Base-by-base conservation (phyloP, 2,113 vertebrate species). In the Trichomycterus rosablanca region DNA sequence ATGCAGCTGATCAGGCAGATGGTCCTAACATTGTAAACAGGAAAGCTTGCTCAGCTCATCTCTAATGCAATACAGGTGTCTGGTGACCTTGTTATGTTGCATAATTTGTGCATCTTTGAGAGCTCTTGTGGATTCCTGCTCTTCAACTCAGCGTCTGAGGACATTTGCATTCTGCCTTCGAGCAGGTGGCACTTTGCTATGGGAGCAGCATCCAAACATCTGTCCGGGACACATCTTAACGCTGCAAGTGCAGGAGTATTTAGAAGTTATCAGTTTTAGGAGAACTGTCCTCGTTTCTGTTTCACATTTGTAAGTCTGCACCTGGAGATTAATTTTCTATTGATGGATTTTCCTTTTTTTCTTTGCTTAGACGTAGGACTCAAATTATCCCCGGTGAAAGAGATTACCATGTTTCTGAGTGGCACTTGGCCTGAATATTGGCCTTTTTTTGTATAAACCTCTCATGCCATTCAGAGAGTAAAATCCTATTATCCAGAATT, bases 51-150 rank as follows among this genome's bases (percentile, higher is more conserved):
- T 39, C 54, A 23, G 52, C 67, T 73, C 66, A 79, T 83, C 70
- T 71, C 26, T 40, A 61, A 82, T 81, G 74, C 77, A 68, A 63
- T 28, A 43, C 62, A 62, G 48, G 60, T 40, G 37, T 15, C 55
- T 8, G 28, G 16, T 70, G 79, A 81, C 81, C 79, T 81, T 84
- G 82, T 59, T 10, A 7, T 52, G 8, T 7, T 37, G 26, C 20
- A 39, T 20, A n/a, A 24, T 3, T 12, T 43, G 20, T 62, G 50
- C 20, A 34, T 46, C 40, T 26, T 9, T 30, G 24, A 10, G 3
- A 42, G 8, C 3, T 15, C 18, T 49, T 20, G 22, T 49, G 8
- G 16, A 26, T 55, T 37, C 11, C 44, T 14, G 22, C 15, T 39
- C 30, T 20, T 24, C 11, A n/a, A n/a, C n/a, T n/a, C n/a, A n/a